Evolutionary conservation across 35 echinoderm and acorn worm genomes (phyloP).

Genomic region (Holothuria glaberrima): DNA sequence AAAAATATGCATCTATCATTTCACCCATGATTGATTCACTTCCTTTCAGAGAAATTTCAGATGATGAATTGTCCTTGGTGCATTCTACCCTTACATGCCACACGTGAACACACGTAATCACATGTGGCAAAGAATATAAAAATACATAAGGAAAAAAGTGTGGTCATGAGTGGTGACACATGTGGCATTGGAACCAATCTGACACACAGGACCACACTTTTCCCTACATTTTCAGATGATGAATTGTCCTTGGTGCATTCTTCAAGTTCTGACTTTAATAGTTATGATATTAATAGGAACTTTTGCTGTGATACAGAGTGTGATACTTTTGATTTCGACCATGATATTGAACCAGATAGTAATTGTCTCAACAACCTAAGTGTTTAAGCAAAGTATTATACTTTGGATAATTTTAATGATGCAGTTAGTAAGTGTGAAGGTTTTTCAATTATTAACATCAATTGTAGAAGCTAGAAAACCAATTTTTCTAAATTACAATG

Average conservation of each 20-base stretch:
- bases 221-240: neutral
- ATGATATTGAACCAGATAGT: neutral
- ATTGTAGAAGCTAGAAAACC: neutral
- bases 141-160: too few species aligned
- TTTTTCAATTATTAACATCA: neutral
- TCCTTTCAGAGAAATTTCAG: neutral
- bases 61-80: neutral
- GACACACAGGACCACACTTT: too few species aligned
- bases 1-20: neutral
- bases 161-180: too few species aligned
- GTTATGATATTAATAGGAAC: neutral
- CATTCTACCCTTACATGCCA: too few species aligned
- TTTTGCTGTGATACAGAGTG: slow-evolving; percentile 1
- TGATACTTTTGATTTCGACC: neutral
- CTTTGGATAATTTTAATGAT: too few species aligned
- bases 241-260: neutral
- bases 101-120: too few species aligned
- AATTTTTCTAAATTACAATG: neutral
- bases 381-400: slow-evolving; percentile 7
- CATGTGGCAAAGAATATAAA: too few species aligned
- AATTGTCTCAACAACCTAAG: slow-evolving; percentile 11
- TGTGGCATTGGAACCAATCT: too few species aligned
- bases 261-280: slow-evolving; percentile 5
- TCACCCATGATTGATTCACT: slow-evolving; percentile 5
- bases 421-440: neutral